Percentiles rank a stretch among this genome's conserved stretches.
These are phyloP conservation scores for Philopotamus ludificatus DNA, from an alignment of 1,140 invertebrate genomes.

Conservation along the genomic window DNA sequence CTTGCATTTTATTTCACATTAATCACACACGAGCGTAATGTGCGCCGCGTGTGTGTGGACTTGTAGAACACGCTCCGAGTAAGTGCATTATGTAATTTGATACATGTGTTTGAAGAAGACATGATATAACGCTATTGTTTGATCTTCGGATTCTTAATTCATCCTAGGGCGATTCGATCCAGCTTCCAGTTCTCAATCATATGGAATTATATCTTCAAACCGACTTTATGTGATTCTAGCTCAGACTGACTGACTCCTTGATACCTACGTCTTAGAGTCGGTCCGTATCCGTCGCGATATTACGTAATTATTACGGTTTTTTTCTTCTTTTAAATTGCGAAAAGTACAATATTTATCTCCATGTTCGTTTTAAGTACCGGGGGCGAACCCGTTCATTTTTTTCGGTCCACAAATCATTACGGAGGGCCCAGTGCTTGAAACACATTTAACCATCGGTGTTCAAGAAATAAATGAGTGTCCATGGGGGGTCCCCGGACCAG, in stretches of 20 bases:
- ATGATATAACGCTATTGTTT: neutral
- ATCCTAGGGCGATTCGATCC: too few species aligned
- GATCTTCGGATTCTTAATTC: neutral
- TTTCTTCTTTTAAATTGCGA: neutral
- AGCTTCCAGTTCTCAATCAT: too few species aligned
- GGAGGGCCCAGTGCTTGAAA: too few species aligned
- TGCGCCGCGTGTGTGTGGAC: neutral
- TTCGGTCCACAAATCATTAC: too few species aligned
- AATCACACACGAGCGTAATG: neutral
- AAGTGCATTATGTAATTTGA: neutral
- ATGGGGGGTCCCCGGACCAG: neutral
- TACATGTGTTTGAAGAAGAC: neutral
- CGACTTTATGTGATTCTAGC: too few species aligned
- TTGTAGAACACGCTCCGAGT: neutral
- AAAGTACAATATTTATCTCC: neutral
- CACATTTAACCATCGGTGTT: neutral
- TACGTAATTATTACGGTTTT: neutral
- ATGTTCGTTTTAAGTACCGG: neutral
- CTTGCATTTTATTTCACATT: conserved; percentile 14
- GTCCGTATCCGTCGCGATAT: neutral
- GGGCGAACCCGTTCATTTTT: too few species aligned
- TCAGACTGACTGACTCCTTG: too few species aligned
- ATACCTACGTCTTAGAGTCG: neutral
- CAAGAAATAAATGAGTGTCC: neutral
- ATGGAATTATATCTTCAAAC: too few species aligned